Evolutionary conservation across 2,797 vertebrate genomes (phyloP).

Genomic region (Tragopan temminckii): DNA sequence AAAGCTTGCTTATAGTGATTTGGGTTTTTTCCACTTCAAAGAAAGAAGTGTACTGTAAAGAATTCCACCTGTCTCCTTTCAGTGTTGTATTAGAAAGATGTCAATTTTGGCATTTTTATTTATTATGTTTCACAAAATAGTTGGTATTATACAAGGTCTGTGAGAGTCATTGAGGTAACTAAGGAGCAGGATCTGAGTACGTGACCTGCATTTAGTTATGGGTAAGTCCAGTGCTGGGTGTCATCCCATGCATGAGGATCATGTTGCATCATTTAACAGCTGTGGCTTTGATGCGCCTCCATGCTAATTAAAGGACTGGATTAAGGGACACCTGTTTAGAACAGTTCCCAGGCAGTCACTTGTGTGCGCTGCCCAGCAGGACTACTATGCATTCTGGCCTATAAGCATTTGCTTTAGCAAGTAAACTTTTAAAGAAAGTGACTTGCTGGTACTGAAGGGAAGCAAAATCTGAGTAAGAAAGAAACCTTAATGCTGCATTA

Average conservation of each 20-base stretch:
- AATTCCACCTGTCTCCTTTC: neutral
- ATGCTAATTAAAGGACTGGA: slow-evolving; percentile 14
- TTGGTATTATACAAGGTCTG: neutral
- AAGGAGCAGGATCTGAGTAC: neutral
- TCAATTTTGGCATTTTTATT: neutral
- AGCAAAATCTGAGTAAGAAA: neutral
- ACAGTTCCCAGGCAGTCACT: neutral
- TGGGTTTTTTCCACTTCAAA: neutral
- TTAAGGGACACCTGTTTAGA: slow-evolving; percentile 37
- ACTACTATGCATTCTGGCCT: neutral
- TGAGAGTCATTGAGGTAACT: neutral
- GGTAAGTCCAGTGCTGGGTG: neutral
- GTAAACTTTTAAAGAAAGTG: neutral
- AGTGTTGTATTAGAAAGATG: neutral
- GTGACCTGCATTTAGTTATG: neutral
- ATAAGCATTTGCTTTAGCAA: neutral
- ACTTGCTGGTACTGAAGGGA: neutral
- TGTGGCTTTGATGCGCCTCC: neutral
- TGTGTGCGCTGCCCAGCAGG: neutral
- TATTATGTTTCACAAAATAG: neutral
- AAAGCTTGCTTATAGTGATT: neutral
- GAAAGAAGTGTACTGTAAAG: neutral
- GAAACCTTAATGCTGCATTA: neutral
- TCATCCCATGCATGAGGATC: neutral
- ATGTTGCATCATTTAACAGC: neutral